Evolutionary conservation across 2,113 vertebrate genomes (phyloP).

Genomic region (Grammomys dolichurus): DNA sequence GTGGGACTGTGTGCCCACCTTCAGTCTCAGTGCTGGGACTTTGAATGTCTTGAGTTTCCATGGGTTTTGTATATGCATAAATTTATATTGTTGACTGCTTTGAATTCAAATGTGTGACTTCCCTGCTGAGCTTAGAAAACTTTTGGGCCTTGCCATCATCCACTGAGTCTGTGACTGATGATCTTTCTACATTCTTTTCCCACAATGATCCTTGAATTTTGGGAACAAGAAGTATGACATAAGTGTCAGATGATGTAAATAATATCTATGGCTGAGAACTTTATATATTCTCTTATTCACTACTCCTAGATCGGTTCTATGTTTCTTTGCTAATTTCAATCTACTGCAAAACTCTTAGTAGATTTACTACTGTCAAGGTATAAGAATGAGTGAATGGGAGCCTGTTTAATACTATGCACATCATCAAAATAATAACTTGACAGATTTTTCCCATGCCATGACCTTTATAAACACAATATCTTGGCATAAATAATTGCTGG

Average conservation of each 20-base stretch:
- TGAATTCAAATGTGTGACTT: background rate
- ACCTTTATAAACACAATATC: background rate
- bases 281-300: background rate
- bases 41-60: background rate
- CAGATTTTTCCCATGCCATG: background rate
- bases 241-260: background rate
- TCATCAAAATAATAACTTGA: background rate
- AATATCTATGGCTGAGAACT: background rate
- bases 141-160: background rate
- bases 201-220: background rate
- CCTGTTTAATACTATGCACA: background rate
- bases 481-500: background rate
- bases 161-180: background rate
- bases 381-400: background rate
- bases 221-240: background rate
- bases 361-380: background rate
- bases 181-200: background rate
- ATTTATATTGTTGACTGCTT: background rate
- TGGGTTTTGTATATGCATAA: background rate
- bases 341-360: background rate
- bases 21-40: background rate
- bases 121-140: background rate
- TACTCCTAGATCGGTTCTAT: background rate
- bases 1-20: background rate
- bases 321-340: background rate